phyloP scores from a whole-genome alignment of 64 coral and sea anemone species.

The Porites lutea region DNA sequence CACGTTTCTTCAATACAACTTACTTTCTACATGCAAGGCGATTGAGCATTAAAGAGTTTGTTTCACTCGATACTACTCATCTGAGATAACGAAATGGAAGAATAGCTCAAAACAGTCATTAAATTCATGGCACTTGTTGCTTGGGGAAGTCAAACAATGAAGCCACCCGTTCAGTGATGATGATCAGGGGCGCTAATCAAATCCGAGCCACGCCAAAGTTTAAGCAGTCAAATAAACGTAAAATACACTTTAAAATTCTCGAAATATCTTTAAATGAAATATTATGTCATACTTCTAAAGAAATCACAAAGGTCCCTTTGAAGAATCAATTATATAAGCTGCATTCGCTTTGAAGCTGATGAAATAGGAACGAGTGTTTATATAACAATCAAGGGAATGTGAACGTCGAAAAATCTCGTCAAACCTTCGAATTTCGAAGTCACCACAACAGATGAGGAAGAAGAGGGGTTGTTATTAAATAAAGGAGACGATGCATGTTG shows the following conservation, averaged over 20 bases:
- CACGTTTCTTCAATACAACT: neutral
- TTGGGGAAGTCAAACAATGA: neutral
- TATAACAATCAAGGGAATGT: neutral
- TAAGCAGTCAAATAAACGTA: neutral
- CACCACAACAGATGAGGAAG: neutral
- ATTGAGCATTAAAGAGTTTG: neutral
- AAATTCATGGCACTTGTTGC: neutral
- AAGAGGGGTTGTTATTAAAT: neutral
- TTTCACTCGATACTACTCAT: neutral
- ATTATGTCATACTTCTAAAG: neutral
- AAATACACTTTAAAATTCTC: neutral
- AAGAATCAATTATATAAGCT: too few relatives aligned
- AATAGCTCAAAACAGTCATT: neutral
- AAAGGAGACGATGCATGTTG: neutral
- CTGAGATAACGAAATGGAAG: neutral
- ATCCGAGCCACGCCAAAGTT: conserved; percentile 6
- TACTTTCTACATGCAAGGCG: neutral
- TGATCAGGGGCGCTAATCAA: neutral
- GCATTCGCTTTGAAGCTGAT: neutral
- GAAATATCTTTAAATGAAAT: neutral
- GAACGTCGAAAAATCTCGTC: neutral
- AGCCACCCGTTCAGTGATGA: neutral
- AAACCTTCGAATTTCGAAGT: neutral
- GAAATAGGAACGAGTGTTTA: neutral
- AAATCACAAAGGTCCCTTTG: neutral